Conservation (phyloP, 2,888 invertebrate species). For the Cyclophora punctaria region DNA sequence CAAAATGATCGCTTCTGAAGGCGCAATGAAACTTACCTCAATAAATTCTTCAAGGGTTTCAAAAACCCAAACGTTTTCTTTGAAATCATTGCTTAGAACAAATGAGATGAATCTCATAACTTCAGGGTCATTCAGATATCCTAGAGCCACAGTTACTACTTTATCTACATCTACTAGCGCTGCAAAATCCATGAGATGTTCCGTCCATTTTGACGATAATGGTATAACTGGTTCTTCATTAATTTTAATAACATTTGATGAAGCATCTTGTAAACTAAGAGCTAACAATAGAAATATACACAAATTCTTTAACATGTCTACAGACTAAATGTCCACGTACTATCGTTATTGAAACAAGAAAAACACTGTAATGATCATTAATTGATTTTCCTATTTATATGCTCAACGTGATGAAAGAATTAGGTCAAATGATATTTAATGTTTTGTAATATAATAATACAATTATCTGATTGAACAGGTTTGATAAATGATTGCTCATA, state of each 20-base stretch:
- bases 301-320: slow-evolving; percentile 17
- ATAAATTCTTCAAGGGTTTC: slow-evolving; percentile 34
- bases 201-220: slow-evolving; percentile 19
- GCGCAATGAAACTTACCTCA: slow-evolving; percentile 25
- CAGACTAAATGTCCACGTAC: not conserved
- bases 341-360: not conserved
- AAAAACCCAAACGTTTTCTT: slow-evolving; percentile 27
- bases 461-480: slow-evolving; percentile 12
- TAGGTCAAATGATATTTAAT: slow-evolving; percentile 14
- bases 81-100: slow-evolving; percentile 27
- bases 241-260: slow-evolving; percentile 5
- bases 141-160: slow-evolving; percentile 22
- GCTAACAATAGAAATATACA: slow-evolving; percentile 11
- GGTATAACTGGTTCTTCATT: slow-evolving; percentile 3
- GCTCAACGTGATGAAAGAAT: slow-evolving; percentile 11
- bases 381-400: slow-evolving; percentile 10
- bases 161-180: slow-evolving; percentile 29
- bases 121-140: slow-evolving; percentile 31
- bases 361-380: slow-evolving; percentile 5
- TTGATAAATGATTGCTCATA: slow-evolving; percentile 10
- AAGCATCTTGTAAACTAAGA: slow-evolving; percentile 7
- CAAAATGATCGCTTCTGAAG: not conserved
- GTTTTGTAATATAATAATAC: slow-evolving; percentile 11
- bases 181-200: slow-evolving; percentile 29
- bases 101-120: slow-evolving; percentile 30